Conservation (phyloP, 2,113 vertebrate genomes). For the Nymphicus hollandicus region DNA sequence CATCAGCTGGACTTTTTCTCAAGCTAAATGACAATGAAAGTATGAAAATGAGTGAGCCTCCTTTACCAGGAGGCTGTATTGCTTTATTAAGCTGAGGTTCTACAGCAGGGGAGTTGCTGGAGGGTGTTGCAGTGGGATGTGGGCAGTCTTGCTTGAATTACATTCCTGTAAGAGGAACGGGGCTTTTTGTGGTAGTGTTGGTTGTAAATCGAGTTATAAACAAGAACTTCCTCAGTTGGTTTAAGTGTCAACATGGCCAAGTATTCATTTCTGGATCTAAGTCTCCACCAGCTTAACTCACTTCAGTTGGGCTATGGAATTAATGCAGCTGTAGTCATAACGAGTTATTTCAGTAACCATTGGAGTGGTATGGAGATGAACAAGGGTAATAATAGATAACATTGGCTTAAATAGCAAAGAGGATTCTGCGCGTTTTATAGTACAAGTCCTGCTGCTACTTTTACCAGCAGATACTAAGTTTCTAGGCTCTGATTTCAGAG, state of each 20-base stretch:
- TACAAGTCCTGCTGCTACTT: neutral
- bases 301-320: neutral
- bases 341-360: neutral
- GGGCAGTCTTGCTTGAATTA: neutral
- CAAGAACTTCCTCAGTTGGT: neutral
- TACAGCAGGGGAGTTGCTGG: neutral
- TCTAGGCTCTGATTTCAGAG: neutral
- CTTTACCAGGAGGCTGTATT: neutral
- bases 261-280: neutral
- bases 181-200: neutral
- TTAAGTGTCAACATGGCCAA: fast-evolving
- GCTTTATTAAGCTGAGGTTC: neutral
- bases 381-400: neutral
- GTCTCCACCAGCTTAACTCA: neutral
- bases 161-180: neutral
- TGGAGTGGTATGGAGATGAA: neutral
- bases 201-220: neutral
- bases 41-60: neutral
- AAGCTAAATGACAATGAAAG: no score
- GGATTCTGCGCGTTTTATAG: neutral
- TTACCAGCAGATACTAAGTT: neutral
- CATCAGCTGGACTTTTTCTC: neutral
- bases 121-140: neutral
- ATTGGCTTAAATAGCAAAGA: neutral
- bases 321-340: neutral